Evolutionary conservation across 2,113 vertebrate genomes (phyloP).

Genomic region (Ellobius talpinus): DNA sequence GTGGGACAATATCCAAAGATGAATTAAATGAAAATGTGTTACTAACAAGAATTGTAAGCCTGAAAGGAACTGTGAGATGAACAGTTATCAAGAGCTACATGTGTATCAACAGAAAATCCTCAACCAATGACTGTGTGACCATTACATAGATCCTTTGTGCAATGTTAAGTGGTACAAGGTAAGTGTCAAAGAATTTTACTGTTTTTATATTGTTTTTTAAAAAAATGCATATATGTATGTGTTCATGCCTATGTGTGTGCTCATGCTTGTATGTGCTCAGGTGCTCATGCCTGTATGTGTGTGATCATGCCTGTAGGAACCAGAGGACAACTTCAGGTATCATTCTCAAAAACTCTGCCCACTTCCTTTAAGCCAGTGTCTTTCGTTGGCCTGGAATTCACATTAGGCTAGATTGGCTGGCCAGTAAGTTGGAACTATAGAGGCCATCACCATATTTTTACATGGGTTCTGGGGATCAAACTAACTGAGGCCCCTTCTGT

Average conservation of each 20-base stretch:
- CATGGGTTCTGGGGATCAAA: background rate
- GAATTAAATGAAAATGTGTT: conserved; percentile 14
- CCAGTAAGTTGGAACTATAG: background rate
- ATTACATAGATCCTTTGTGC: background rate
- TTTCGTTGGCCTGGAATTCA: background rate
- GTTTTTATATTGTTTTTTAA: background rate
- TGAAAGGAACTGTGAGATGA: conserved; percentile 9
- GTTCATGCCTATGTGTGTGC: background rate
- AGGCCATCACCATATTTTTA: background rate
- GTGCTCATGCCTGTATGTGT: background rate
- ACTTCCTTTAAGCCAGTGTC: background rate
- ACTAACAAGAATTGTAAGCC: background rate
- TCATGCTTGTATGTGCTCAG: background rate
- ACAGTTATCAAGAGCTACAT: background rate
- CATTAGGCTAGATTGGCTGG: background rate
- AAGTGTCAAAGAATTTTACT: background rate
- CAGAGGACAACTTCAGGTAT: background rate
- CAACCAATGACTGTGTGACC: background rate
- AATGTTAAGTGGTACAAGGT: background rate
- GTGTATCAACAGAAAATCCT: background rate
- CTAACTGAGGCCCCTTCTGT: background rate
- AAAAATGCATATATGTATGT: background rate
- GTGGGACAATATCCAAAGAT: background rate
- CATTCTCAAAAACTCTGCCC: background rate
- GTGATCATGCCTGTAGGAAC: background rate